Evolutionary conservation across 2,888 invertebrate species (phyloP).

Genomic region (Gryllus longicercus): DNA sequence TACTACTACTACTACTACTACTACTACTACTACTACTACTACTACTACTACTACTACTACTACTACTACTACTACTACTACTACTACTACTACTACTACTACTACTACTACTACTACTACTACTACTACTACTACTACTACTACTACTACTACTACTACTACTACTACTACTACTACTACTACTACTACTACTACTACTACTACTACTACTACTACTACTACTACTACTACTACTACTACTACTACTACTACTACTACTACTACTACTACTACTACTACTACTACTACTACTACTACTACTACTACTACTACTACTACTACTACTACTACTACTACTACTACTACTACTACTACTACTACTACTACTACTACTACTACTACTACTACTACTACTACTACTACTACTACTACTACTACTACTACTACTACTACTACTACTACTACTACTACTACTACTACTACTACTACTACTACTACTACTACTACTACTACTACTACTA

Average conservation of each 20-base stretch:
- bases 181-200: conserved; percentile 28
- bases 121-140: conserved; percentile 28
- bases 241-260: conserved; percentile 27
- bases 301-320: conserved; percentile 28
- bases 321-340: conserved; percentile 27
- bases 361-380: conserved; percentile 28
- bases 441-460: conserved; percentile 28
- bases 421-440: conserved; percentile 28
- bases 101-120: conserved; percentile 28
- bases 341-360: conserved; percentile 28
- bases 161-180: conserved; percentile 27
- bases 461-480: conserved; percentile 28
- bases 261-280: conserved; percentile 28
- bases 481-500: conserved; percentile 27
- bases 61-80: conserved; percentile 27
- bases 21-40: conserved; percentile 28
- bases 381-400: conserved; percentile 28
- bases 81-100: conserved; percentile 28
- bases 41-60: conserved; percentile 28
- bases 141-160: conserved; percentile 28
- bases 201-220: conserved; percentile 28
- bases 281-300: conserved; percentile 28
- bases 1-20: conserved; percentile 28
- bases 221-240: conserved; percentile 28
- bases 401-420: conserved; percentile 27